phyloP scores from a whole-genome alignment of 2,113 vertebrate species.

The Barnardius zonarius region DNA sequence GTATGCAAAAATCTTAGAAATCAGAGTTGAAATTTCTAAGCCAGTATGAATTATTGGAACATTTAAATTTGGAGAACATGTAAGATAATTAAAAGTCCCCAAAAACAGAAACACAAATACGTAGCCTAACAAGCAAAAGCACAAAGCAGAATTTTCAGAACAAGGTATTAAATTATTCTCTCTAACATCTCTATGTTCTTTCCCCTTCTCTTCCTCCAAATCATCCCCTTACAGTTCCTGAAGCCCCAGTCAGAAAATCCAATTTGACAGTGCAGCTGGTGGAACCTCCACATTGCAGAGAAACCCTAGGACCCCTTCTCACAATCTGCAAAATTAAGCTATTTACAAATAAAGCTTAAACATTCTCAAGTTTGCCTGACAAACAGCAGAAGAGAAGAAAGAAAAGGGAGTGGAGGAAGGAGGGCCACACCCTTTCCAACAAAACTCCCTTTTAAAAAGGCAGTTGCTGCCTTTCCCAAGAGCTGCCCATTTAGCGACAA shows the following conservation, averaged over 20 bases:
- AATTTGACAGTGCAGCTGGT: not conserved
- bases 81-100: not conserved
- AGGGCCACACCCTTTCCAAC: not conserved
- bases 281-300: not conserved
- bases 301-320: not conserved
- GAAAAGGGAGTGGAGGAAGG: not conserved
- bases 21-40: not conserved
- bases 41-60: not conserved
- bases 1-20: not conserved
- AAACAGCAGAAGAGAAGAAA: not conserved
- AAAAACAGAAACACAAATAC: not conserved
- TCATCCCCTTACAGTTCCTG: not conserved
- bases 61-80: not conserved
- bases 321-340: not conserved
- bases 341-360: not conserved
- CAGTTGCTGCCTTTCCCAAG: not conserved
- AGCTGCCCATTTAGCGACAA: not conserved
- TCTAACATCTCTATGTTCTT: not conserved
- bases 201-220: not conserved
- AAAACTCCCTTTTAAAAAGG: not conserved
- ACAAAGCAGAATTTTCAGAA: not conserved
- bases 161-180: not conserved
- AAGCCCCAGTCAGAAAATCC: rapidly evolving
- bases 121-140: not conserved
- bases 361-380: not conserved